Evolutionary conservation across 1,140 invertebrate genomes (phyloP).

Genomic region (Apis laboriosa): DNA sequence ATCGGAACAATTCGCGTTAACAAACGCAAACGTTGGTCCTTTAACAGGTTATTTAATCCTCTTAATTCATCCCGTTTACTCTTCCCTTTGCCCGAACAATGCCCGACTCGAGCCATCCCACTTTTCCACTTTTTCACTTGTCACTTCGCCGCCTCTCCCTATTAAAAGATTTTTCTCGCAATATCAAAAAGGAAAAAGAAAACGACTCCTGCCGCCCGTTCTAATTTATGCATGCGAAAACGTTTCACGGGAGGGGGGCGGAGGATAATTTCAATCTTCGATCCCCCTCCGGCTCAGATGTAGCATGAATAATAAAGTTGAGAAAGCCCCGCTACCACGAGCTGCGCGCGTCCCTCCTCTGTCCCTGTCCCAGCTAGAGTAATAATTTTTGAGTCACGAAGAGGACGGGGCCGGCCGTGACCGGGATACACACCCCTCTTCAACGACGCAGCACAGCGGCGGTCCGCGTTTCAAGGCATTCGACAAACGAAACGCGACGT

Average conservation of each 20-base stretch:
- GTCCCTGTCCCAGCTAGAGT: background rate
- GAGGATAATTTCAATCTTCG: conserved; percentile 26
- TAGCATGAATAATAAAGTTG: conserved; percentile 38
- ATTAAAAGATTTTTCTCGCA: background rate
- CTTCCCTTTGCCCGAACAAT: no score
- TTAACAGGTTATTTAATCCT: no score
- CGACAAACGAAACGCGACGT: conserved; percentile 58
- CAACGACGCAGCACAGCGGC: conserved; percentile 36
- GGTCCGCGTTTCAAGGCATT: conserved; percentile 31
- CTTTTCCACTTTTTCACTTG: background rate
- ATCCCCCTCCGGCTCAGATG: background rate
- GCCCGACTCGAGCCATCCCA: no score
- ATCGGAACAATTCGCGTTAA: no score
- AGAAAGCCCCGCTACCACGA: background rate
- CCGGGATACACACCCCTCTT: background rate
- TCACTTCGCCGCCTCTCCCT: background rate
- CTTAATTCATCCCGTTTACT: no score
- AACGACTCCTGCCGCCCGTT: background rate
- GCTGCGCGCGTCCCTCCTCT: no score
- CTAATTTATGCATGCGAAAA: conserved; percentile 24
- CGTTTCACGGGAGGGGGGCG: background rate
- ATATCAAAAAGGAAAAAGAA: background rate
- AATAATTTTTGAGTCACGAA: conserved; percentile 36
- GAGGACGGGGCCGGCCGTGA: background rate
- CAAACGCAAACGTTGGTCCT: no score